phyloP scores from a whole-genome alignment of 2,797 vertebrate genomes.

The Tragelaphus eurycerus region DNA sequence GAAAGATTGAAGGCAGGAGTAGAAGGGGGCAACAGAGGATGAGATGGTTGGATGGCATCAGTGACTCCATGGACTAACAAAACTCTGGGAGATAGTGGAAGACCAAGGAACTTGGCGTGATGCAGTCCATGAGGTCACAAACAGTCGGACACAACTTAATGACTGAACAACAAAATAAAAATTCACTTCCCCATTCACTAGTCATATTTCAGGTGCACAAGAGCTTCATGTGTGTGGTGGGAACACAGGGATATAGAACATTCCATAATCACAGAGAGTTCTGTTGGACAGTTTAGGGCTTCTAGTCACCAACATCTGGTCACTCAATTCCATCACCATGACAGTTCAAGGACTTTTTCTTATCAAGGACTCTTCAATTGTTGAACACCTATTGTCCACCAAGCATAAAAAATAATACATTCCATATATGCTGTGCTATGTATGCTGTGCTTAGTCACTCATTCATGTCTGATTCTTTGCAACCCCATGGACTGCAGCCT shows the following conservation, averaged over 20 bases:
- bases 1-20: not conserved
- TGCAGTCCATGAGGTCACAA: not conserved
- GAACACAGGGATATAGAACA: not conserved
- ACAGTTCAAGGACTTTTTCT: not conserved
- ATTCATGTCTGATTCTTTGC: not conserved
- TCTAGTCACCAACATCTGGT: not conserved
- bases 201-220: not conserved
- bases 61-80: not conserved
- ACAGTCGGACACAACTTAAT: rapidly evolving
- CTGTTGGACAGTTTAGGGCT: not conserved
- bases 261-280: not conserved
- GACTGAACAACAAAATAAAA: not conserved
- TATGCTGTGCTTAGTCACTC: not conserved
- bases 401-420: not conserved
- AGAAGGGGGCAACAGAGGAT: not conserved
- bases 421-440: not conserved
- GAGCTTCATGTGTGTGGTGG: not conserved
- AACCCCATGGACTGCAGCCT: not conserved
- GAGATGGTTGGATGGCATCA: not conserved
- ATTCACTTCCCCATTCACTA: not conserved
- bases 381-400: not conserved
- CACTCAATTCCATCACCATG: not conserved
- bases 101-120: not conserved
- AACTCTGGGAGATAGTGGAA: not conserved
- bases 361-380: not conserved